These are phyloP conservation scores for Oenanthe oenanthe DNA, from an alignment of 2,113 vertebrate species.

Conservation along the genomic window DNA sequence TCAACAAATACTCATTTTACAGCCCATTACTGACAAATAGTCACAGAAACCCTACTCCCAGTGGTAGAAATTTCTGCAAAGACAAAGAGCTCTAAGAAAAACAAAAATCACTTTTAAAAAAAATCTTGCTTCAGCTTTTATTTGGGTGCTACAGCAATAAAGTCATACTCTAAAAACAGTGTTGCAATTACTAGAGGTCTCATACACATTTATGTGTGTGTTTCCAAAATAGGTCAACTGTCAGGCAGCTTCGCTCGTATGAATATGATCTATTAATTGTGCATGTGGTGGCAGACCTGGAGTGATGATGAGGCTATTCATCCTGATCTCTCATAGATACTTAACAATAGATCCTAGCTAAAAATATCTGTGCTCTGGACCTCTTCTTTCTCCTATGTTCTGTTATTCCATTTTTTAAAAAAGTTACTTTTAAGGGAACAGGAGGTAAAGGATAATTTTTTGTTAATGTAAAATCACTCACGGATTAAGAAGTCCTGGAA, in stretches of 20 bases:
- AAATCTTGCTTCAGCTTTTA: neutral
- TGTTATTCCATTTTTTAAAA: neutral
- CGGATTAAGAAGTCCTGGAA: constrained; percentile 1
- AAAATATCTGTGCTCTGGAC: neutral
- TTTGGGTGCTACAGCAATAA: neutral
- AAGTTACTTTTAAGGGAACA: neutral
- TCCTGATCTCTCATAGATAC: neutral
- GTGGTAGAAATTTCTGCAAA: neutral
- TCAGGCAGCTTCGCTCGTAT: accelerated
- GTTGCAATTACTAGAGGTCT: neutral
- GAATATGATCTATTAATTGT: neutral
- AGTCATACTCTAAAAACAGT: neutral
- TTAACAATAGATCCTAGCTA: neutral
- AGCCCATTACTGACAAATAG: neutral
- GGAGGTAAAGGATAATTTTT: neutral
- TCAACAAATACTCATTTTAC: neutral
- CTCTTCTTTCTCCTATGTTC: neutral
- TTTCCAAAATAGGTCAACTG: neutral
- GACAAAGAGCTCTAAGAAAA: neutral
- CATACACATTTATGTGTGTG: neutral
- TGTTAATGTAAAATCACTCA: neutral
- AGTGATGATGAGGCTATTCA: neutral
- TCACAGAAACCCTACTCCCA: neutral
- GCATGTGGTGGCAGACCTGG: neutral
- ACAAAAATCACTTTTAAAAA: neutral